These are phyloP conservation scores for Rhopalosiphum padi DNA, from an alignment of 1,140 invertebrate genomes.

Conservation along the genomic window DNA sequence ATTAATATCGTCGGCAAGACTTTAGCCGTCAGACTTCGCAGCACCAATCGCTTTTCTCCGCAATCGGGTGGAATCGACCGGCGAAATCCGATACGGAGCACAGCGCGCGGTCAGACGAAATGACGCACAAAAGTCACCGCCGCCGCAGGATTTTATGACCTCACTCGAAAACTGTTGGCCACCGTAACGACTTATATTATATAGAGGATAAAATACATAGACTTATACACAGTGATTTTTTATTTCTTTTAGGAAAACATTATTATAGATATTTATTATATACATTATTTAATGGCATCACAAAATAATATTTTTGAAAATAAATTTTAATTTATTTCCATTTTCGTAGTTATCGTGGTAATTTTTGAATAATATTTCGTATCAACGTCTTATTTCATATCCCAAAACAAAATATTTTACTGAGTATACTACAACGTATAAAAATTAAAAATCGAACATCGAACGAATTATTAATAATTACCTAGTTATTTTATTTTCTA, in stretches of 20 bases:
- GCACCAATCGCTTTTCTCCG: background rate
- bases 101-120: background rate
- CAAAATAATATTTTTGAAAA: background rate
- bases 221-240: background rate
- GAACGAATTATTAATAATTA: no score
- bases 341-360: background rate
- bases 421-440: background rate
- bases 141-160: background rate
- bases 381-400: no score
- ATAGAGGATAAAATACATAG: no score
- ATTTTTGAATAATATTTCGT: no score
- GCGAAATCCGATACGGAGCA: constrained; percentile 6
- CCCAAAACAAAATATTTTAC: background rate
- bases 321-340: no score
- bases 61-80: background rate
- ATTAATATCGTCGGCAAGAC: constrained; percentile 5
- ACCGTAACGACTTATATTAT: background rate
- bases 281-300: no score
- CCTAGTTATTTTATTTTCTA: no score
- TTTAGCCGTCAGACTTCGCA: background rate
- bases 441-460: background rate
- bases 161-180: background rate
- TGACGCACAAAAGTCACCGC: background rate
- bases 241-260: background rate
- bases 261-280: background rate